Conservation (phyloP, 30 jellyfish, hydroid and myxozoan genomes). For the Aurelia coerulea region DNA sequence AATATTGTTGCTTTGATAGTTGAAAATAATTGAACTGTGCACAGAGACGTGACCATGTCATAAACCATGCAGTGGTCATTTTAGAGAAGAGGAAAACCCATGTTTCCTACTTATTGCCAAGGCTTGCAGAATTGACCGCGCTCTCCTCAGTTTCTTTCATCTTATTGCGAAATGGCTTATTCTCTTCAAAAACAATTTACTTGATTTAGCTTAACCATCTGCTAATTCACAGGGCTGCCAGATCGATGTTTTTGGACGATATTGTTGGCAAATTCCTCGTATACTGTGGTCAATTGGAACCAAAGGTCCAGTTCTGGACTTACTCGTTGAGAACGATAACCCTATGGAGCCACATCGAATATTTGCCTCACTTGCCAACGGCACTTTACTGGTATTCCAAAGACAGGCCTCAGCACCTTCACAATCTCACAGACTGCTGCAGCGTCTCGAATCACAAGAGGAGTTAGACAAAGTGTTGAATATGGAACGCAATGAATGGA, state of each 20-base stretch:
- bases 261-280: conserved; percentile 48
- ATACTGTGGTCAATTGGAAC: conserved; percentile 70
- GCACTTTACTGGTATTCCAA: conserved; percentile 74
- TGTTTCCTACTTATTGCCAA: too few relatives aligned
- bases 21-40: too few relatives aligned
- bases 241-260: conserved; percentile 81
- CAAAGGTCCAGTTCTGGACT: conserved; percentile 75
- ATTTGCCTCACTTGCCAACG: conserved; percentile 91
- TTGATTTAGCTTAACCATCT: background rate
- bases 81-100: too few relatives aligned
- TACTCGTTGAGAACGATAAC: conserved; percentile 29
- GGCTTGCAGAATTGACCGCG: too few relatives aligned
- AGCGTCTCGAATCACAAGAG: background rate
- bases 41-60: too few relatives aligned
- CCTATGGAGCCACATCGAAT: conserved; percentile 29
- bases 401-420: background rate
- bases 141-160: too few relatives aligned
- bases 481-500: background rate
- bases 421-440: too few relatives aligned
- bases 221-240: conserved; percentile 66
- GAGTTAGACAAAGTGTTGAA: background rate
- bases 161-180: too few relatives aligned
- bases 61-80: too few relatives aligned
- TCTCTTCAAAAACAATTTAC: too few relatives aligned
- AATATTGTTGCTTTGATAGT: too few relatives aligned